A percentile compares a stretch with the other conserved stretches of the same genome.
Evolutionary conservation across 1,140 invertebrate species (phyloP).

Genomic region (Trissolcus basalis): DNA sequence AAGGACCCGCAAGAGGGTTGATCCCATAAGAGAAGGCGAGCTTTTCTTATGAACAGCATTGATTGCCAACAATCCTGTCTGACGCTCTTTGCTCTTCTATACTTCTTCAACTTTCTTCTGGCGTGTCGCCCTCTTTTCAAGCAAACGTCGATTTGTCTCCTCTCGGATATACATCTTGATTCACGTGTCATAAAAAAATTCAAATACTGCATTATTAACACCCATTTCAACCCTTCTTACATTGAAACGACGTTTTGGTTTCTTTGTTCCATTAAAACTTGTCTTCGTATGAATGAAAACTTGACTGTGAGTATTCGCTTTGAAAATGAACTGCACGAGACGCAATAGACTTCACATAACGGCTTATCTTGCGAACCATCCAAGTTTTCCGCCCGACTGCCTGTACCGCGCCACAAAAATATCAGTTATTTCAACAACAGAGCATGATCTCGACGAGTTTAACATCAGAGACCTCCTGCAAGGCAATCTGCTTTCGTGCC

Average conservation of each 20-base stretch:
- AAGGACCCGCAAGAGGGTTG: conserved; percentile 62
- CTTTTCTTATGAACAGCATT: conserved; percentile 75
- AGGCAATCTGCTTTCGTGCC: conserved; percentile 5
- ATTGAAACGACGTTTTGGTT: conserved; percentile 6
- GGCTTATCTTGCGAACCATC: conserved; percentile 6
- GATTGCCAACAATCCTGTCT: conserved; percentile 74
- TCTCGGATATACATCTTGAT: conserved; percentile 34
- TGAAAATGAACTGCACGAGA: background rate
- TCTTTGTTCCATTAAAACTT: no score
- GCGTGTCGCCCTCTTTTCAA: conserved; percentile 22
- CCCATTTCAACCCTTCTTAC: conserved; percentile 42
- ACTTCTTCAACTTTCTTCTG: conserved; percentile 31
- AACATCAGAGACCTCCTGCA: conserved; percentile 29
- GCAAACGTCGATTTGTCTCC: conserved; percentile 40
- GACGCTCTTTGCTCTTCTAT: conserved; percentile 40
- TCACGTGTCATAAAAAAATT: conserved; percentile 33
- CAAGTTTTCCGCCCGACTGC: background rate
- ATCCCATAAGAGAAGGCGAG: conserved; percentile 70
- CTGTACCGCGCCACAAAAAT: background rate
- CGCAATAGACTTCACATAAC: conserved; percentile 16
- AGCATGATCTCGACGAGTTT: background rate
- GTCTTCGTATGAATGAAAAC: background rate
- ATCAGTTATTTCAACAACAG: conserved; percentile 11
- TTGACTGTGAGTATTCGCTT: conserved; percentile 11
- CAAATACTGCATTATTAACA: conserved; percentile 46